These are phyloP conservation scores for Clostera curtula DNA, from an alignment of 2,888 invertebrate species.

Conservation along the genomic window DNA sequence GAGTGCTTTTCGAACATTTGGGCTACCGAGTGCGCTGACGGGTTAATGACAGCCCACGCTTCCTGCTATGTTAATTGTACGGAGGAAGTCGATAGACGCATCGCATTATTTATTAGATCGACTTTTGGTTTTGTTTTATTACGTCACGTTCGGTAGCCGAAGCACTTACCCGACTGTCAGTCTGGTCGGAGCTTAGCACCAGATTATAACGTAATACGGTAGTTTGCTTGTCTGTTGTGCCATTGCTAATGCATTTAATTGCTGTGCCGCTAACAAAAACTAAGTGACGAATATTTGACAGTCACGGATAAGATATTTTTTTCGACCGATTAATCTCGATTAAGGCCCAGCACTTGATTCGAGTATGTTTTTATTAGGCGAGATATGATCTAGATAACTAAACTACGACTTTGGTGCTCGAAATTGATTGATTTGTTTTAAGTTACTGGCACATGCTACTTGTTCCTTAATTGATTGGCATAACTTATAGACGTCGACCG, in stretches of 20 bases:
- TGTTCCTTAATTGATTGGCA: no score
- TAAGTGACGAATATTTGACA: constrained; percentile 28
- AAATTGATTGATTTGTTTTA: constrained; percentile 12
- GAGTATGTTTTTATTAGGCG: constrained; percentile 14
- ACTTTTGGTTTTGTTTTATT: constrained; percentile 52
- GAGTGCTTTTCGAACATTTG: constrained; percentile 65
- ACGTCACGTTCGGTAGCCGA: constrained; percentile 48
- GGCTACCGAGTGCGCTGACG: constrained; percentile 57
- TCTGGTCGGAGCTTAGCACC: constrained; percentile 50
- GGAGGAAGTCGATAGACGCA: constrained; percentile 62
- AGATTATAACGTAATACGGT: constrained; percentile 73
- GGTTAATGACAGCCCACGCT: constrained; percentile 66
- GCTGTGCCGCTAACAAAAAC: constrained; percentile 36
- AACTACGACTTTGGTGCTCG: constrained; percentile 10
- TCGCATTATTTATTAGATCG: constrained; percentile 65
- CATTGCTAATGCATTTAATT: constrained; percentile 63
- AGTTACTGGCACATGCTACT: no score
- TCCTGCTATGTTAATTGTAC: constrained; percentile 70
- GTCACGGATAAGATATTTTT: constrained; percentile 22
- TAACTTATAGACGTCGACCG: no score
- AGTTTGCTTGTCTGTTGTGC: constrained; percentile 57
- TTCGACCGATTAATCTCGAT: constrained; percentile 21
- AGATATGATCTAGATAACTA: constrained; percentile 14
- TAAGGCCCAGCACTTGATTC: constrained; percentile 19
- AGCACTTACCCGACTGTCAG: constrained; percentile 67